Evolutionary conservation across 1,140 invertebrate genomes (phyloP), one percentile per base, ranked within the genome.

Genomic region (Fragariocoptes setiger): DNA sequence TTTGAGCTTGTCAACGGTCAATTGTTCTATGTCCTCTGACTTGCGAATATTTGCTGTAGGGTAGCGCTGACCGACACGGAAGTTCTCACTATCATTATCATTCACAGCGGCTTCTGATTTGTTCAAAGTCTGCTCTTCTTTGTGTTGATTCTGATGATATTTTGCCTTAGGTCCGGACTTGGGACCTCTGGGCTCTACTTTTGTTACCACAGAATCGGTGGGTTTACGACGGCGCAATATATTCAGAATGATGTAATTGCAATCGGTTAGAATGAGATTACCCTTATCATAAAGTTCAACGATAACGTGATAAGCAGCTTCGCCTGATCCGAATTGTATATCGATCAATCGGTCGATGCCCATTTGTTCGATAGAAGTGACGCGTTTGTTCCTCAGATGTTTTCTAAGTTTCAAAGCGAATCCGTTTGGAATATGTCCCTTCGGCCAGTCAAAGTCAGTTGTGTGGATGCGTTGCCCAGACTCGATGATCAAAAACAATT

Each of bases 381-480:
- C 56, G 35, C 92, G 66, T 57, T 92, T 90, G 56, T 92, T 90
- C 52, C 78, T 80, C 19, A 99, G 61, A 59, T 99, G 90, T 61
- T 99, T 99, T 43, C 92, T 62, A 54, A 99, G 60, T 66, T 97
- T 97, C 86, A 95, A 95, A 42, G 77, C 76, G 56, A 97, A 97
- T 1, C 83, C 79, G 14, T 82, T 90, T 1, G 86, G 85, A 17
- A 77, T 71, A 37, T 71, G 66, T 68, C 86, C 86, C 64, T 99
- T 99, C 1, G 86, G 85, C 90, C 90, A 99, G 55, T 95, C 85
- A 64, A 82, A 95, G 18, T 66, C 71, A 15, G 92, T 97, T 39
- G 70, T 73, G 56, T 99, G 90, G 47, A 97, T 72, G 40, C 86
- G 62, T 43, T 71, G 74, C 1, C 85, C 90, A 4, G 86, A 95